Evolutionary conservation across 1,140 invertebrate genomes (phyloP).

Genomic region (Aphaenogaster ashmeadi): DNA sequence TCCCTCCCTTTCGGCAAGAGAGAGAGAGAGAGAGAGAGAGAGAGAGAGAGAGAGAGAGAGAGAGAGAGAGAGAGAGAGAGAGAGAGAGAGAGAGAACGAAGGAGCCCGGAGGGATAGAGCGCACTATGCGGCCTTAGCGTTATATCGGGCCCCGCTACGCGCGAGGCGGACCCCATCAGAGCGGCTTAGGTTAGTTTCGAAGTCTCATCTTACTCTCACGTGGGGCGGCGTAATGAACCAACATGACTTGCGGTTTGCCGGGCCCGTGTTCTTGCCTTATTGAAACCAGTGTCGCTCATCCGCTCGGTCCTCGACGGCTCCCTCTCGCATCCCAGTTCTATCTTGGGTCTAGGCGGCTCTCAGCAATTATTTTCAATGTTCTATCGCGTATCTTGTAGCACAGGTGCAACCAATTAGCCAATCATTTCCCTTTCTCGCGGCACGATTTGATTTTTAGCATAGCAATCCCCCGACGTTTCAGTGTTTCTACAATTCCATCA

Average conservation of each 20-base stretch:
- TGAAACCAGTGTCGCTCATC: slow-evolving; percentile 86
- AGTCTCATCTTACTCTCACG: slow-evolving; percentile 83
- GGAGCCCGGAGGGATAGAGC: slow-evolving; percentile 24
- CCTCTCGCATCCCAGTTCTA: slow-evolving; percentile 6
- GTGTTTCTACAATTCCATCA: neutral
- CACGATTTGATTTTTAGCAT: neutral
- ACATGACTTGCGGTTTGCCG: slow-evolving; percentile 85
- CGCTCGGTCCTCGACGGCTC: slow-evolving; percentile 63
- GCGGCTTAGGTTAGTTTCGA: slow-evolving; percentile 80
- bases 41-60: neutral
- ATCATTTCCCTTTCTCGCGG: slow-evolving; percentile 32
- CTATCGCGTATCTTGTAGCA: slow-evolving; percentile 7
- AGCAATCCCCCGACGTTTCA: neutral
- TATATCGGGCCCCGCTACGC: slow-evolving; percentile 69
- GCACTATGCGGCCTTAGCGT: slow-evolving; percentile 57
- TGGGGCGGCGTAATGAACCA: slow-evolving; percentile 84
- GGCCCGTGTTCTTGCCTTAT: slow-evolving; percentile 85
- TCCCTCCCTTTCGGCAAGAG: slow-evolving; percentile 37
- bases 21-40: neutral
- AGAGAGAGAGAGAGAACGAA: neutral
- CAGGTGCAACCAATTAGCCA: slow-evolving; percentile 51
- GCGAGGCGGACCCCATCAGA: slow-evolving; percentile 77
- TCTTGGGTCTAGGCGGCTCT: slow-evolving; percentile 16
- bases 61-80: neutral
- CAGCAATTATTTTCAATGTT: slow-evolving; percentile 33